Percentiles rank a stretch among this genome's conserved stretches.
phyloP scores from a whole-genome alignment of 2,113 vertebrate species.

The Pomatorhinus ruficollis region DNA sequence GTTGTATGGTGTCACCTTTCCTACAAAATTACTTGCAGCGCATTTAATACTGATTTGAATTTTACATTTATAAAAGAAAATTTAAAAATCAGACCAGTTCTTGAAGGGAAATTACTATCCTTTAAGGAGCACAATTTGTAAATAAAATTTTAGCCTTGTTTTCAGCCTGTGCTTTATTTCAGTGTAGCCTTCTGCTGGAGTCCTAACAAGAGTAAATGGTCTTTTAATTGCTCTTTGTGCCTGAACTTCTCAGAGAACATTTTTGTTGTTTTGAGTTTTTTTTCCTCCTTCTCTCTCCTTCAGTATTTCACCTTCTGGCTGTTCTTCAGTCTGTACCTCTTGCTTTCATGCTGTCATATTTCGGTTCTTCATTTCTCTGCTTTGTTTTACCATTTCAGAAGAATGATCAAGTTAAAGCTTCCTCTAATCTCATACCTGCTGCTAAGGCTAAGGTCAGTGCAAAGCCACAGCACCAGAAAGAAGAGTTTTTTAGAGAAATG shows the following conservation, averaged over 20 bases:
- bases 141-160: neutral
- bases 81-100: neutral
- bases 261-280: neutral
- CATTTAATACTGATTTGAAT: neutral
- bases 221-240: neutral
- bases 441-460: conserved; percentile 69
- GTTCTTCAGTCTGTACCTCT: conserved; percentile 39
- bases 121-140: neutral
- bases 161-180: neutral
- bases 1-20: neutral
- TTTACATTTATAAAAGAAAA: neutral
- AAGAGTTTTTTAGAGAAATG: neutral
- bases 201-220: neutral
- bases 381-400: conserved; percentile 76
- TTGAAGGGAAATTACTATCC: neutral
- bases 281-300: neutral
- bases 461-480: neutral
- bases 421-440: conserved; percentile 65
- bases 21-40: neutral
- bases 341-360: conserved; percentile 61
- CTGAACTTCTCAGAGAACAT: neutral
- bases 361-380: conserved; percentile 68
- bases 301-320: conserved; percentile 39
- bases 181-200: neutral
- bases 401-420: conserved; percentile 58